Base-by-base conservation (phyloP, 2,797 vertebrate genomes). In the Acridotheres tristis region DNA sequence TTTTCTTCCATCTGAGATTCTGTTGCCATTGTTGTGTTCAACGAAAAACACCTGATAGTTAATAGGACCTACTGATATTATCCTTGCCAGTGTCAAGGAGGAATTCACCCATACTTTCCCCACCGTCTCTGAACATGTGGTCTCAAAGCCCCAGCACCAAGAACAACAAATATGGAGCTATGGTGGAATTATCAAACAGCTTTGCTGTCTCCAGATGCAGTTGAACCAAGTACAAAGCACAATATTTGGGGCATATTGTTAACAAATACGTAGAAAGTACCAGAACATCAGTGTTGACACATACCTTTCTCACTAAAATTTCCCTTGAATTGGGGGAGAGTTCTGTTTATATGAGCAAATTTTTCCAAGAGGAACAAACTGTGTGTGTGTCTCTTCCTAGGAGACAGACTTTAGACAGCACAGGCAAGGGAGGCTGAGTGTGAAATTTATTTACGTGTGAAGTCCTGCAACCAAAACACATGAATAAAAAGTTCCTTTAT, bases 361-460 rank as follows among this genome's bases (percentile, higher is more conserved):
- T 94, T 96, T 95, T 80, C 83, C 85, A 42, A 72, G 85, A 66
- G 30, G 72, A 91, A 43, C 36, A 53, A 92, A 74, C 27, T 51
- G 43, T 45, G 43, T 93, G 72, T 67, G 63, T 62, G 34, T 54
- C 17, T 69, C 57, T 55, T 77, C 34, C 30, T 77, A 40, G 34
- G 65, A 77, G 42, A 77, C 83, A 68, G 63, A 45, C 55, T 54
- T 85, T 4, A 61, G 55, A 40, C 65, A 62, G 73, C 55, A 34
- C 73, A 62, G 55, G 53, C 55, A 43, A 53, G 25, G 34, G 51
- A 48, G 48, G 21, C 36, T 21, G 40, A 72, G 47, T 21, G 47
- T 32, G 32, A 81, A 29, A 59, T 71, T 59, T 81, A 63, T 50
- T 94, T 79, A 57, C 34, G 6, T 25, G 3, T 47, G 25, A 61